phyloP scores from a whole-genome alignment of 2,113 vertebrate species.

The Sigmodon hispidus region DNA sequence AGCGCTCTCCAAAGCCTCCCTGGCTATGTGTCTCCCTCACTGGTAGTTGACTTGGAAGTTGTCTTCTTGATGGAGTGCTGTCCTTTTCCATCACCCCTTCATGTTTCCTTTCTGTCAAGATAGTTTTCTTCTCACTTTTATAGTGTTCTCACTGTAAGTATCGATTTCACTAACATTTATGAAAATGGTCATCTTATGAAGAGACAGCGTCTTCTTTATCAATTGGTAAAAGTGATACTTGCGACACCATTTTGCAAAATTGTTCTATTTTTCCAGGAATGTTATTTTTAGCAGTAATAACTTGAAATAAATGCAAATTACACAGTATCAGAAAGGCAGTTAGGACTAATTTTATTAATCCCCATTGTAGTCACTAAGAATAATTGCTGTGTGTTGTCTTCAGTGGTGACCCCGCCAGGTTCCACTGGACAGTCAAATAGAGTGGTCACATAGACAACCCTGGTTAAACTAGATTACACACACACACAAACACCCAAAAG shows the following conservation, averaged over 20 bases:
- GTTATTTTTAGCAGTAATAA: background rate
- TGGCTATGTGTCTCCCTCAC: background rate
- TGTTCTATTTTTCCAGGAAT: background rate
- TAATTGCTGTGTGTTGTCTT: background rate
- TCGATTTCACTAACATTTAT: background rate
- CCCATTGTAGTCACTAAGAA: background rate
- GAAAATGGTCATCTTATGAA: background rate
- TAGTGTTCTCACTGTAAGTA: background rate
- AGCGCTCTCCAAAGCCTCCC: background rate
- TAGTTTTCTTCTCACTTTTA: background rate
- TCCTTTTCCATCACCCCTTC: background rate
- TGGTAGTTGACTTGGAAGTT: background rate
- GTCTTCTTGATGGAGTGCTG: background rate
- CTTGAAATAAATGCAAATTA: background rate
- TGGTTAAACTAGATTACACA: background rate
- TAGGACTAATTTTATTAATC: background rate
- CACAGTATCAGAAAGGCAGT: background rate
- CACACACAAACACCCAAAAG: background rate
- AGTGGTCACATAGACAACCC: background rate
- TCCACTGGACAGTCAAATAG: background rate
- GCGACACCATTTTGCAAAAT: background rate
- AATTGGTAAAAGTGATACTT: background rate
- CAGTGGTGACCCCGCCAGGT: background rate
- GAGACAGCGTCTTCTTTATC: too few relatives aligned
- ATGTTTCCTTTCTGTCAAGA: background rate